Evolutionary conservation across 2,888 invertebrate species (phyloP).

Genomic region (Philhelius pedissequus): DNA sequence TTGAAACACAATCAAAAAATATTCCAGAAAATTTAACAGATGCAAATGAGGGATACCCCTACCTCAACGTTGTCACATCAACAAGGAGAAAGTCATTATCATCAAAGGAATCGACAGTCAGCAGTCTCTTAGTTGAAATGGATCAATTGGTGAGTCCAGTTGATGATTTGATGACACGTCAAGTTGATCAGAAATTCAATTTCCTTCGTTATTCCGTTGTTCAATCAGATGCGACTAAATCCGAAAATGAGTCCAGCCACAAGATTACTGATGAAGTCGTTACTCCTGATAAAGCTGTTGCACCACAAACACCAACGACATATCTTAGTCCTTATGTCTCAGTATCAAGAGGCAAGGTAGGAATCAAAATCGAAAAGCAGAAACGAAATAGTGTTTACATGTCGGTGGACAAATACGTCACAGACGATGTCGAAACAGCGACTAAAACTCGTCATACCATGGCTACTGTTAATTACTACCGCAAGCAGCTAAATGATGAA

Average conservation of each 20-base stretch:
- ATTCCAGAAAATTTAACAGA: too few species aligned
- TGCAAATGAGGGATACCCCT: too few species aligned
- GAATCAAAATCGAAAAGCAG: slow-evolving; percentile 79
- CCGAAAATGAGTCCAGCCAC: not conserved
- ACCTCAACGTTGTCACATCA: too few species aligned
- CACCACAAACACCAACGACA: slow-evolving; percentile 69
- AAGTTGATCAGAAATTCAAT: slow-evolving; percentile 61
- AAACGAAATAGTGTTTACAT: slow-evolving; percentile 75
- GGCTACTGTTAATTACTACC: slow-evolving; percentile 75
- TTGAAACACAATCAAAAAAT: too few species aligned
- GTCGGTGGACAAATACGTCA: slow-evolving; percentile 28
- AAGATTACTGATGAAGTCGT: not conserved
- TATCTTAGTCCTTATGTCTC: slow-evolving; percentile 80
- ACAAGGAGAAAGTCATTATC: too few species aligned
- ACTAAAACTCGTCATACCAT: slow-evolving; percentile 62
- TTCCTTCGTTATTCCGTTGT: slow-evolving; percentile 71
- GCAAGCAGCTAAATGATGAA: slow-evolving; percentile 78
- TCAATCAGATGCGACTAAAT: slow-evolving; percentile 5
- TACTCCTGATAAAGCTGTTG: slow-evolving; percentile 9
- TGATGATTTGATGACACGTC: slow-evolving; percentile 1
- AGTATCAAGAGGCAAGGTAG: slow-evolving; percentile 80
- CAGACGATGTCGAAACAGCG: not conserved
- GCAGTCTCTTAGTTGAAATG: too few species aligned
- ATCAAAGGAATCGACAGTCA: too few species aligned
- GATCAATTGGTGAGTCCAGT: slow-evolving; percentile 48